Evolutionary conservation across 2,797 vertebrate species (phyloP), one percentile per base, ranked within the genome.

Genomic region (Eurystomus glaucurus): DNA sequence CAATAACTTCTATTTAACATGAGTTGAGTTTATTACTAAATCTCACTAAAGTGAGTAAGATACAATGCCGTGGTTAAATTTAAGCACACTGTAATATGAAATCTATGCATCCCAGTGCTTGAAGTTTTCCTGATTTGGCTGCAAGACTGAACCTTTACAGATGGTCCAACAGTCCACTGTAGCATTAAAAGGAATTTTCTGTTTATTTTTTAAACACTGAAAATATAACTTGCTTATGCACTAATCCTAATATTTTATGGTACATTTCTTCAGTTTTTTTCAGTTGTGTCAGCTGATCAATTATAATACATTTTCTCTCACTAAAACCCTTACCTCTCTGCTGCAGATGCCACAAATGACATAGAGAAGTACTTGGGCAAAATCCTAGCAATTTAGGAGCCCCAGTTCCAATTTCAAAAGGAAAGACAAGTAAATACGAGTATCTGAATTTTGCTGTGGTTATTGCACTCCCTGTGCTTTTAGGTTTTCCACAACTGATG

Each of bases 121-220:
- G 52, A 29, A 68, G 33, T 52, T 85, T 89, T 88, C n/a, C 31
- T 79, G 33, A 37, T 82, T 52, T 65, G 22, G 61, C 19, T 60
- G 29, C 10, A 79, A 55, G 71, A 79, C 21, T 58, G 26, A 35
- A 68, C 31, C 13, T 90, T 64, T 69, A 85, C n/a, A 96, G 37
- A 74, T 54, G 29, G 35, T 46, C 55, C 35, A 72, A 62, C 28
- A 83, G 88, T 45, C 6, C 14, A 1, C 37, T 50, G 37, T 29
- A 90, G 28, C 29, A 80, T 43, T 54, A 77, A 62, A 25, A 90
- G 5, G 6, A 6, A 48, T 68, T 71, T 94, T 83, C 39, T 84
- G 20, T 29, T 81, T 87, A 29, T 71, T 91, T 41, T 90, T 88
- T 46, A 46, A 90, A 55, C 50, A 75, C 22, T 52, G 71, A 84